Percentiles rank a stretch among this genome's conserved stretches.
phyloP scores from a whole-genome alignment of 2,113 vertebrate genomes.

The Rhombomys opimus region DNA sequence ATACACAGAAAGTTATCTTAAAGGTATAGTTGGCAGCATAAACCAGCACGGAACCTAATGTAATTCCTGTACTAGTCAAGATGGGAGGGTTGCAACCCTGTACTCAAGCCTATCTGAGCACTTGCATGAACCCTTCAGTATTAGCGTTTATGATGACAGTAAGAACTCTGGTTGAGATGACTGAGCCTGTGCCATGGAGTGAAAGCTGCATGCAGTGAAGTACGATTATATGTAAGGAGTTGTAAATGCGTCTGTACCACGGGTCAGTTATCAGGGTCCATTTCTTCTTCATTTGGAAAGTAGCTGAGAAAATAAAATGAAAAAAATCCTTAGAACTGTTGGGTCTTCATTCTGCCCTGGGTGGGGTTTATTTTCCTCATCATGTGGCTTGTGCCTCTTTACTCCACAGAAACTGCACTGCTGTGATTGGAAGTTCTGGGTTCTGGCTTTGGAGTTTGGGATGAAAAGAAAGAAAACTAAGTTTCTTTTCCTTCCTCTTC shows the following conservation, averaged over 20 bases:
- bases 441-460: neutral
- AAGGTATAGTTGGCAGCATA: neutral
- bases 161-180: slow-evolving; percentile 57
- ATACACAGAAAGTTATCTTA: neutral
- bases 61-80: neutral
- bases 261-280: neutral
- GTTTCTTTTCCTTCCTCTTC: neutral
- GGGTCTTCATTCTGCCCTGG: neutral
- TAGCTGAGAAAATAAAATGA: neutral
- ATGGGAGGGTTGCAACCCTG: neutral
- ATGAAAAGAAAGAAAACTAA: neutral
- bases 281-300: slow-evolving; percentile 15
- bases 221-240: slow-evolving; percentile 23
- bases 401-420: neutral
- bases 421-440: neutral
- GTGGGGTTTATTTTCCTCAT: slow-evolving; percentile 2
- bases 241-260: neutral
- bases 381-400: neutral
- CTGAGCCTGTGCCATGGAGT: slow-evolving; percentile 52
- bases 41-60: neutral
- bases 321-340: neutral
- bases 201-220: neutral
- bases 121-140: slow-evolving; percentile 6
- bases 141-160: slow-evolving; percentile 46
- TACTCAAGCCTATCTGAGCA: neutral